A percentile compares a stretch with the other conserved stretches of the same genome.
phyloP scores from a whole-genome alignment of 92 coral and sea anemone genomes.

The Actinostola sp. region DNA sequence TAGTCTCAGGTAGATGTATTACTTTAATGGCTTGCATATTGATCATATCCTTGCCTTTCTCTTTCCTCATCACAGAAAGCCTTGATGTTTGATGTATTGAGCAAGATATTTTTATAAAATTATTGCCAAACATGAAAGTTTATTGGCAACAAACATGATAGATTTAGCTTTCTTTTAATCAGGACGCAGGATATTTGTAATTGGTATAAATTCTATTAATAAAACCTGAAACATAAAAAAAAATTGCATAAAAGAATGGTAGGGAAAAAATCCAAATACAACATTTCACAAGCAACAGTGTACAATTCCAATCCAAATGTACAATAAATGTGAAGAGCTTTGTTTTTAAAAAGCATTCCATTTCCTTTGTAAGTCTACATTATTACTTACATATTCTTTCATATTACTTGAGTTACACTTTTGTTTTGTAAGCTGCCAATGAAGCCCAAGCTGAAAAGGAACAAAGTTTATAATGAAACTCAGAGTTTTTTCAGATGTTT shows the following conservation, averaged over 20 bases:
- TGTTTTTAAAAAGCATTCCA: neutral
- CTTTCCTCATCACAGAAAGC: no score
- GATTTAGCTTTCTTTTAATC: constrained; percentile 71
- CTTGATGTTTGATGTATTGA: neutral
- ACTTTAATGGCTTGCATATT: no score
- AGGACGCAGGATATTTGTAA: constrained; percentile 90
- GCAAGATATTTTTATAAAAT: neutral
- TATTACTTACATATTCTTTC: constrained; percentile 98
- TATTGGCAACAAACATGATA: neutral
- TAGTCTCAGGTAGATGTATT: no score
- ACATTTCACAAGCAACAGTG: neutral
- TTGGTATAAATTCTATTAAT: constrained; percentile 92
- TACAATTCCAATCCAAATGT: no score
- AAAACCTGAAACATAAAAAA: constrained; percentile 64
- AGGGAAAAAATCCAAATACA: neutral
- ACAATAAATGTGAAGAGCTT: no score
- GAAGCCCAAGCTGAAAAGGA: constrained; percentile 86
- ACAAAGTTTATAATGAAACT: neutral
- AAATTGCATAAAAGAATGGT: neutral
- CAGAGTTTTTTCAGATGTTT: no score
- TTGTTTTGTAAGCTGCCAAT: constrained; percentile 91
- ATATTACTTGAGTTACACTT: constrained; percentile 88
- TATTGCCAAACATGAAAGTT: neutral
- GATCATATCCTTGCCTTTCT: no score
- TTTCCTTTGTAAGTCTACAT: neutral